These are phyloP conservation scores for Drosophila asahinai DNA, from an alignment of 1,140 invertebrate species.

Conservation along the genomic window DNA sequence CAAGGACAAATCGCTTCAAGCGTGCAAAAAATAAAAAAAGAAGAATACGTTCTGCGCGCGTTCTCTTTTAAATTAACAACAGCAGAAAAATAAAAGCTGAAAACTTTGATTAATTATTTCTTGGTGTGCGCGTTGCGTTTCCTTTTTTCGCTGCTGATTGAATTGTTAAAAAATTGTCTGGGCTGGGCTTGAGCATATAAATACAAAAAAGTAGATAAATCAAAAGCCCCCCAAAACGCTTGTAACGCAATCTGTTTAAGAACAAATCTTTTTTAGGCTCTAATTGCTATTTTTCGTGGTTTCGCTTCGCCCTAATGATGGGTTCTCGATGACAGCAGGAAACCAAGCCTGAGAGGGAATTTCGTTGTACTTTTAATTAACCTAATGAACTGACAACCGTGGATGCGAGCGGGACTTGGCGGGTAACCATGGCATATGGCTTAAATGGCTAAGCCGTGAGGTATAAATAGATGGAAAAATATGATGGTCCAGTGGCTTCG, in stretches of 20 bases:
- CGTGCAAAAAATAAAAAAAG: slow-evolving; percentile 62
- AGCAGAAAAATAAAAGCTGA: slow-evolving; percentile 11
- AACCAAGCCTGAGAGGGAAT: slow-evolving; percentile 18
- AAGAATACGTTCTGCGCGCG: slow-evolving; percentile 37
- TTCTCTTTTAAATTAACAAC: slow-evolving; percentile 51
- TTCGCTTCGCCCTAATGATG: slow-evolving; percentile 59
- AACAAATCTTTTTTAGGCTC: slow-evolving; percentile 49
- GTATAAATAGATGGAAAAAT: slow-evolving; percentile 30
- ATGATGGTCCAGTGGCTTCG: slow-evolving; percentile 25
- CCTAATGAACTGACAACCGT: slow-evolving; percentile 64
- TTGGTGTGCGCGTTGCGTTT: slow-evolving; percentile 29
- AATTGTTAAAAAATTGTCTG: slow-evolving; percentile 62
- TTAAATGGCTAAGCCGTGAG: slow-evolving; percentile 27
- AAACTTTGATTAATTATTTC: slow-evolving; percentile 54
- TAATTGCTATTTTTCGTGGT: slow-evolving; percentile 54
- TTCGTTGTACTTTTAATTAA: slow-evolving; percentile 77
- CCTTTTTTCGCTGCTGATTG: slow-evolving; percentile 50
- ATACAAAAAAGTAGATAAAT: slow-evolving; percentile 55
- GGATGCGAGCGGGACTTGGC: slow-evolving; percentile 2
- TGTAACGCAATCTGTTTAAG: slow-evolving; percentile 65
- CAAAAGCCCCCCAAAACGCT: slow-evolving; percentile 51
- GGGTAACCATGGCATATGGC: slow-evolving; percentile 36
- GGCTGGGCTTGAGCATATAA: slow-evolving; percentile 7
- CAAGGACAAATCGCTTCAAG: slow-evolving; percentile 78
- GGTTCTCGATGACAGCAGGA: slow-evolving; percentile 68